Evolutionary conservation across 2,113 vertebrate species (phyloP).

Genomic region (Archocentrus centrarchus): DNA sequence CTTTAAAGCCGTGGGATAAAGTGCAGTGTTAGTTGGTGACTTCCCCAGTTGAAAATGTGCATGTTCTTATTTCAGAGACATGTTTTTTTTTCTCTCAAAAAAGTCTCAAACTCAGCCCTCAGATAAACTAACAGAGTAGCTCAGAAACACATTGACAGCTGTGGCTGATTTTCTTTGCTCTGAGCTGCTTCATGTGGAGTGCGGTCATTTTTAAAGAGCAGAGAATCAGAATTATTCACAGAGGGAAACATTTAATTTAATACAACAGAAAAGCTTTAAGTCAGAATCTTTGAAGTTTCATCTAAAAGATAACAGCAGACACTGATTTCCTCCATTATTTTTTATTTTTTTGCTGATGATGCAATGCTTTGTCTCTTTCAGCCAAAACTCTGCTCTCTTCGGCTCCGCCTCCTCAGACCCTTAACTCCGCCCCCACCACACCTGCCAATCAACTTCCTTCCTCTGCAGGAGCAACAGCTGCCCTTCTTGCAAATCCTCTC

Average conservation of each 20-base stretch:
- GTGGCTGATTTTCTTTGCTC: background rate
- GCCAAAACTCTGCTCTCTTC: constrained; percentile 40
- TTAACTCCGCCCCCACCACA: constrained; percentile 13
- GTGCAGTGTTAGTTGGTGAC: too few relatives aligned
- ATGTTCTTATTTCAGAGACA: too few relatives aligned
- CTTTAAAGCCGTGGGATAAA: too few relatives aligned
- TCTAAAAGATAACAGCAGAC: background rate
- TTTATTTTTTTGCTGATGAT: background rate
- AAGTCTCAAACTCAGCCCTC: too few relatives aligned
- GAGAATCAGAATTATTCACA: too few relatives aligned
- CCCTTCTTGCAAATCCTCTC: background rate
- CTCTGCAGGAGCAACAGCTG: constrained; percentile 16
- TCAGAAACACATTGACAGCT: background rate
- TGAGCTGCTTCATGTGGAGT: background rate
- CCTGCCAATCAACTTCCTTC: background rate
- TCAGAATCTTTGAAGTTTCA: background rate
- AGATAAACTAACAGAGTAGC: background rate
- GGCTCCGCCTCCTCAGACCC: background rate
- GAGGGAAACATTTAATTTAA: background rate
- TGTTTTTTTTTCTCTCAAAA: too few relatives aligned
- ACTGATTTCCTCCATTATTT: background rate
- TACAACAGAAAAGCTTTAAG: background rate
- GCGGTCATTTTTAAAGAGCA: background rate
- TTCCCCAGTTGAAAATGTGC: too few relatives aligned
- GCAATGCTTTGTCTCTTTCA: constrained; percentile 8